phyloP scores from a whole-genome alignment of 2,113 vertebrate genomes.

The Neolamprologus devosi region DNA sequence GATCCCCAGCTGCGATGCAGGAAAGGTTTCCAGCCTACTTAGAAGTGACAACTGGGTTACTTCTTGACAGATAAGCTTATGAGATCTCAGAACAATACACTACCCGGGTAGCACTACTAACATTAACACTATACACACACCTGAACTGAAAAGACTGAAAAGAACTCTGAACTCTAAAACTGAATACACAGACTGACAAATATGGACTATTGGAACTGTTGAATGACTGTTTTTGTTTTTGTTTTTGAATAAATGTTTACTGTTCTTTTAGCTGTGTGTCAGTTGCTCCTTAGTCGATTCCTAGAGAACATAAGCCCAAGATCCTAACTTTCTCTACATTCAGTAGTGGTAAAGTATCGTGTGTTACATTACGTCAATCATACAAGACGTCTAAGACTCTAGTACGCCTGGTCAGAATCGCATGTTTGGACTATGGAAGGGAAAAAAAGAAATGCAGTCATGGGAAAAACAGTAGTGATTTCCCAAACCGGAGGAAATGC shows the following conservation, averaged over 20 bases:
- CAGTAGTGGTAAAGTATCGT: background rate
- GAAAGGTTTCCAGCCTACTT: too few relatives aligned
- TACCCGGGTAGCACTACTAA: background rate
- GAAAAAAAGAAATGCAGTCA: background rate
- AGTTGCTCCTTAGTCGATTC: background rate
- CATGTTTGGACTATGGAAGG: background rate
- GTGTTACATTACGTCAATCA: background rate
- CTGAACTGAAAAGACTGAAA: background rate
- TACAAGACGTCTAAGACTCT: background rate
- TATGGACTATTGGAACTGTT: background rate
- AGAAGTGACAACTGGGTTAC: background rate
- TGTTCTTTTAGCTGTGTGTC: background rate
- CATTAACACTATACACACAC: background rate
- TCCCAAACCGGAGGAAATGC: background rate
- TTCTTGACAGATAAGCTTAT: background rate
- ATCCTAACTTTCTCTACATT: background rate
- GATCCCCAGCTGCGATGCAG: too few relatives aligned
- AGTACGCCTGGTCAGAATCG: background rate
- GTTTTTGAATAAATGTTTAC: background rate
- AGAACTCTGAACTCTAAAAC: background rate
- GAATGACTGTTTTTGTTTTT: background rate
- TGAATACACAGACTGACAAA: background rate
- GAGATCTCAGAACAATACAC: background rate
- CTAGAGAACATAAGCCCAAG: background rate
- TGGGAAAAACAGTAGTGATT: background rate